Conservation (phyloP, 2,797 vertebrate species). For the Notolabrus celidotus region DNA sequence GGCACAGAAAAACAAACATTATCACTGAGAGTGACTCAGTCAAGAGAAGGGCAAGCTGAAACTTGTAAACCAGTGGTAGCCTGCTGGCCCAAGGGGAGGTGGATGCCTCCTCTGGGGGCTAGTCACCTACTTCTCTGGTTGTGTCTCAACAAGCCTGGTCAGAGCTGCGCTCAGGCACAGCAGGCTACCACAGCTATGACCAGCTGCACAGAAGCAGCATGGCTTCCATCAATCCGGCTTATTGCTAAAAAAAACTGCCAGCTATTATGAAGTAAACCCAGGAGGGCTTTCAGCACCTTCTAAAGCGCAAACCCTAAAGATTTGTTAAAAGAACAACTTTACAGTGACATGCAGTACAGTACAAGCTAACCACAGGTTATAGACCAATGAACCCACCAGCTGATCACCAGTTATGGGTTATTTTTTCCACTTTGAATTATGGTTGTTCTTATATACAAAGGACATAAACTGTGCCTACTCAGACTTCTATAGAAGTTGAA, state of each 20-base stretch:
- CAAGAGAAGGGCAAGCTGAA: constrained; percentile 89
- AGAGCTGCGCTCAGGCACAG: constrained; percentile 71
- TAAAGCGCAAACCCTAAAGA: not conserved
- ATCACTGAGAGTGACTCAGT: constrained; percentile 76
- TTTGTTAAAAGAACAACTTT: constrained; percentile 1
- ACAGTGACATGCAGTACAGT: not conserved
- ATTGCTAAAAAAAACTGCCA: constrained; percentile 41
- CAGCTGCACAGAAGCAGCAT: constrained; percentile 80
- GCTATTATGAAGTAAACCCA: constrained; percentile 26
- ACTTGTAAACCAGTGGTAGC: constrained; percentile 88
- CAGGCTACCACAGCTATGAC: constrained; percentile 64
- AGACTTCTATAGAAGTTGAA: too few relatives aligned
- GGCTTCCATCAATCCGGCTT: constrained; percentile 46
- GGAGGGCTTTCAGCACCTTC: constrained; percentile 13
- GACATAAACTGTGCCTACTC: not conserved
- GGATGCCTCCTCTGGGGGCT: constrained; percentile 65
- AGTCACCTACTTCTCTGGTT: constrained; percentile 77
- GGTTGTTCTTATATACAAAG: not conserved
- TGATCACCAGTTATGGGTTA: not conserved
- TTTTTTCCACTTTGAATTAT: not conserved
- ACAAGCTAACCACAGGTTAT: not conserved
- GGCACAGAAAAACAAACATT: constrained; percentile 53
- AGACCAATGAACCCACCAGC: not conserved
- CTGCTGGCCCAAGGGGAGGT: constrained; percentile 73
- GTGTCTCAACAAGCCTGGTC: constrained; percentile 91